Evolutionary conservation across 2,888 invertebrate species (phyloP), one percentile per base, ranked within the genome.

Genomic region (Onthophagus sagittarius): DNA sequence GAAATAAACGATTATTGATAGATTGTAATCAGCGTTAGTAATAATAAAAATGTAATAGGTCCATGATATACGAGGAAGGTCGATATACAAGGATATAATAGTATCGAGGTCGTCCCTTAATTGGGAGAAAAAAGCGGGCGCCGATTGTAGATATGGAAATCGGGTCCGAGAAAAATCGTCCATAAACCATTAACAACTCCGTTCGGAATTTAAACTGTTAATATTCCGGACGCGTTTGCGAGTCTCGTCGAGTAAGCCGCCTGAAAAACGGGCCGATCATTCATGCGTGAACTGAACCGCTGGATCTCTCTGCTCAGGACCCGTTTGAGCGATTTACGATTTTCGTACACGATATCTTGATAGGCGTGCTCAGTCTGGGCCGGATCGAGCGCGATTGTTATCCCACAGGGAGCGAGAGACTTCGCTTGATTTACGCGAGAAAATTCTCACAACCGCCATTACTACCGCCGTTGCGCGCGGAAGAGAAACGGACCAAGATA

Each of bases 281-380:
- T 78, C 77, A 78, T 78, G 78, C 79, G 76, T 79, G 79, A 79
- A 79, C 74, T 75, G 71, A 78, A 77, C 78, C 73, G 77, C 77
- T 76, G 77, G 77, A 77, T 77, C 76, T 67, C n/a, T 53, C 39
- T 53, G 39, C 75, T 74, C 23, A 23, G 75, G 76, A 78, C 77
- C 74, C 76, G 79, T 75, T 80, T 76, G 77, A 78, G 71, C 78
- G 78, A 79, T 78, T 79, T 79, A 79, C 79, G 79, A 78, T 79
- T 78, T 81, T 79, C 80, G 80, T 81, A 79, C 80, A 80, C 82
- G 83, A 83, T 82, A 83, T 83, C 83, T 81, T 80, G 81, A 80
- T 82, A 79, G 67, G 67, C 15, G 31, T 31, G n/a, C 67, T 31
- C 32, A 23, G 11, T 23, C 67, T 31, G 67, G 31, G 64, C 64